These are phyloP conservation scores for Belgica antarctica DNA, from an alignment of 2,888 invertebrate species.

Conservation along the genomic window DNA sequence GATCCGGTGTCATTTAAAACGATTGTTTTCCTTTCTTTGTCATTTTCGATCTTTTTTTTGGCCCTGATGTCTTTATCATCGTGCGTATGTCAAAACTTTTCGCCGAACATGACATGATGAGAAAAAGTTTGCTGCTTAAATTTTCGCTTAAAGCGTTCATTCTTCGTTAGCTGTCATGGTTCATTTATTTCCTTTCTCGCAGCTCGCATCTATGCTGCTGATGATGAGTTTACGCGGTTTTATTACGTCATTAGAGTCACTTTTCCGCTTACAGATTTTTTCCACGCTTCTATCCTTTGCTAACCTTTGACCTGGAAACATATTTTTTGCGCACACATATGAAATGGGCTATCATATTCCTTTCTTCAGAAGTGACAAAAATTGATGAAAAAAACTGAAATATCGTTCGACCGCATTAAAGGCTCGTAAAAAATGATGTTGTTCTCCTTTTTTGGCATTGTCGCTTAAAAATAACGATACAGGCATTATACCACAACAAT, in stretches of 20 bases:
- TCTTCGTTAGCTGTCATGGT: slow-evolving; percentile 7
- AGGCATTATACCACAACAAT: background rate
- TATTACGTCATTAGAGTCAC: slow-evolving; percentile 17
- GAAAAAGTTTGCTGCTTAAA: too few relatives aligned
- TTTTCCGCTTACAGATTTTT: background rate
- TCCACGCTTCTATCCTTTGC: background rate
- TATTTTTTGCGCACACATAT: too few relatives aligned
- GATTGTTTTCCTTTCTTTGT: background rate
- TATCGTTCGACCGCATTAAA: slow-evolving; percentile 17
- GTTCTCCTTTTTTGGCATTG: background rate
- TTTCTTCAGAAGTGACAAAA: background rate
- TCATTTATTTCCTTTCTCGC: slow-evolving; percentile 12
- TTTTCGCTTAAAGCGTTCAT: background rate
- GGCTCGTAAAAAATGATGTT: slow-evolving; percentile 7
- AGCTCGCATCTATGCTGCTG: background rate
- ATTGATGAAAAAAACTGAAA: background rate
- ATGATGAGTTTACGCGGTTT: background rate
- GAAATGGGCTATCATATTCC: too few relatives aligned
- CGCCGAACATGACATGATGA: too few relatives aligned
- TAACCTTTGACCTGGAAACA: slow-evolving; percentile 21
- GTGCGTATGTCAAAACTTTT: background rate
- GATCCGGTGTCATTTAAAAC: too few relatives aligned
- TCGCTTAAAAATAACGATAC: slow-evolving; percentile 4
- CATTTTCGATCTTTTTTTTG: background rate
- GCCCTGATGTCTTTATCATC: slow-evolving; percentile 20